These are phyloP conservation scores for Zaprionus gabonicus DNA, from an alignment of 1,140 invertebrate species.

Conservation along the genomic window DNA sequence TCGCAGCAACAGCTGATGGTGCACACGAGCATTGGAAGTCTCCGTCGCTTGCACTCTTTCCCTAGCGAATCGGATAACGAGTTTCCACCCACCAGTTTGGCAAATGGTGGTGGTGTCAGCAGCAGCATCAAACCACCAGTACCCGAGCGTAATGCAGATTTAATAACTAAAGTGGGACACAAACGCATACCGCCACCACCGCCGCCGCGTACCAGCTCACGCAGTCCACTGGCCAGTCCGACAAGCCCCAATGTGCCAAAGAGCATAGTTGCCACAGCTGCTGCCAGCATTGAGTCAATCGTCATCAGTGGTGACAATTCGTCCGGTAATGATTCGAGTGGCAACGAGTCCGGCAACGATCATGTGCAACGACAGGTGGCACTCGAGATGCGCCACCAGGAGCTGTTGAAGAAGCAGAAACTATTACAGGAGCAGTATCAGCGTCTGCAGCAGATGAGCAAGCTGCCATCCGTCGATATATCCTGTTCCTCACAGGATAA, in stretches of 20 bases:
- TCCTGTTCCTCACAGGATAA: constrained; percentile 71
- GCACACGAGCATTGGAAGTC: constrained; percentile 86
- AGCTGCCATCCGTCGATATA: constrained; percentile 88
- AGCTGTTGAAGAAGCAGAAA: constrained; percentile 93
- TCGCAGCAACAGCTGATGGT: constrained; percentile 65
- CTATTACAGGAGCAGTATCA: constrained; percentile 95
- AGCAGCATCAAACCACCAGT: constrained; percentile 88
- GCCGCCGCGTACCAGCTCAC: constrained; percentile 92
- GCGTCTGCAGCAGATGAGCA: constrained; percentile 92
- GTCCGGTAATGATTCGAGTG: constrained; percentile 79
- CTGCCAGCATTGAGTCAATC: constrained; percentile 13
- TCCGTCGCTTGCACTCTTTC: constrained; percentile 90
- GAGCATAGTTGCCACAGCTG: constrained; percentile 69
- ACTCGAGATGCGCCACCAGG: constrained; percentile 93
- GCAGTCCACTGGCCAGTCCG: constrained; percentile 92
- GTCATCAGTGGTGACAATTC: constrained; percentile 54
- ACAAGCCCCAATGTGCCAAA: constrained; percentile 88
- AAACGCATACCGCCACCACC: constrained; percentile 94
- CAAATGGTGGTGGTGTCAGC: constrained; percentile 40
- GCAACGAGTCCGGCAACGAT: constrained; percentile 90
- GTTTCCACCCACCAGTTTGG: constrained; percentile 85
- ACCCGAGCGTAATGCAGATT: constrained; percentile 91
- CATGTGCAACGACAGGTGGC: constrained; percentile 88
- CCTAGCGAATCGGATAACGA: constrained; percentile 91
- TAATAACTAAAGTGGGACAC: constrained; percentile 87